These are phyloP conservation scores for Dendroctonus valens DNA, from an alignment of 1,140 invertebrate species.

Conservation along the genomic window DNA sequence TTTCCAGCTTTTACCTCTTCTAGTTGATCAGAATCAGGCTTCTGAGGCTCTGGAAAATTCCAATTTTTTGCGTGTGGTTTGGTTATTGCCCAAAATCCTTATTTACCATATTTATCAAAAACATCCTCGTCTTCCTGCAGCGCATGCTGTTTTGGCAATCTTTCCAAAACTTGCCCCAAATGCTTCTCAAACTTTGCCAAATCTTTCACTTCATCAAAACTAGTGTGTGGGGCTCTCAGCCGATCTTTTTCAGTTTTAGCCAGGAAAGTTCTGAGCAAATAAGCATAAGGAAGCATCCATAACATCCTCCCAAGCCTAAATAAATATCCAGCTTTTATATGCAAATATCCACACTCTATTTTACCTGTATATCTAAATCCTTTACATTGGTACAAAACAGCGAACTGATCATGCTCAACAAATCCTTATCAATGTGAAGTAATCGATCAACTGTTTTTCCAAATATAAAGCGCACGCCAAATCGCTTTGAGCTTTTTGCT, in stretches of 20 bases:
- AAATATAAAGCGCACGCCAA: slow-evolving; percentile 44
- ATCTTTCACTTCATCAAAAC: slow-evolving; percentile 55
- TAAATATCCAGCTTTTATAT: neutral
- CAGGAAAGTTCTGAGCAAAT: slow-evolving; percentile 56
- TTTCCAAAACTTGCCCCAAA: slow-evolving; percentile 56
- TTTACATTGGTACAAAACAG: slow-evolving; percentile 41
- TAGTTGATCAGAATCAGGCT: slow-evolving; percentile 4
- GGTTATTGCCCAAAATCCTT: neutral
- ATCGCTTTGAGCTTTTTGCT: slow-evolving; percentile 38
- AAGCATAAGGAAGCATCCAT: slow-evolving; percentile 55
- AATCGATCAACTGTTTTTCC: slow-evolving; percentile 45
- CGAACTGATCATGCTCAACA: slow-evolving; percentile 38
- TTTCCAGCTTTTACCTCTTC: slow-evolving; percentile 17
- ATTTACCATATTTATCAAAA: slow-evolving; percentile 14
- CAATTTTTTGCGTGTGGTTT: neutral
- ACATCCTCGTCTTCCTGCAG: slow-evolving; percentile 2
- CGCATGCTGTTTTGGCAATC: slow-evolving; percentile 42
- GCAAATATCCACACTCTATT: slow-evolving; percentile 7
- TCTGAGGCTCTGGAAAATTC: neutral
- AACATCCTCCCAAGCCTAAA: slow-evolving; percentile 62
- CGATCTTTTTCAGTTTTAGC: slow-evolving; percentile 54
- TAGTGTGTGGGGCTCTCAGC: slow-evolving; percentile 49
- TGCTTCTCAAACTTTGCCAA: slow-evolving; percentile 60
- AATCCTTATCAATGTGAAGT: slow-evolving; percentile 42
- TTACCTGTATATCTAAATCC: slow-evolving; percentile 48